Evolutionary conservation across 2,113 vertebrate species (phyloP), one percentile per base, ranked within the genome.

Genomic region (Gopherus evgoodei): DNA sequence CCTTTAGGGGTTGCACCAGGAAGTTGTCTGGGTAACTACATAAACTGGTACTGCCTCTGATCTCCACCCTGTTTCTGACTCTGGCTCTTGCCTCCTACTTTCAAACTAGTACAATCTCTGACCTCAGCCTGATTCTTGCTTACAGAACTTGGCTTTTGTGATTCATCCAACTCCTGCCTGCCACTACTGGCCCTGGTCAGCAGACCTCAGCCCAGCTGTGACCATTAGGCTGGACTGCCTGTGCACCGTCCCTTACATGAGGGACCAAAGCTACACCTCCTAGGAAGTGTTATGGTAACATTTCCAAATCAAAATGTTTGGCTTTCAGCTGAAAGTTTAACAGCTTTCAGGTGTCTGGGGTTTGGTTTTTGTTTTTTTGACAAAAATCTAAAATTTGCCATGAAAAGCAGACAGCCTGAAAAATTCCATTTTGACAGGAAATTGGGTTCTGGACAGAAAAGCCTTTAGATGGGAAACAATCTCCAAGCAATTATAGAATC

Each of bases 361-460:
- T 53, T 53, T 53, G 7, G 17, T 7, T 53, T 53, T 53, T 21
- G 2, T 21, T 59, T 49, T 96, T 96, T 90, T 93, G 95, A 97
- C 62, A 93, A 95, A 97, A 89, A 93, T 89, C 96, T 95, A 86
- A 94, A 94, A 94, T 95, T 91, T 49, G 88, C 62, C 84, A 31
- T 87, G 93, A 90, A 97, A 97, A 87, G 6, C 85, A 95, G 49
- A 82, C 85, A 65, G 49, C 94, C 76, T 78, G 93, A 86, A 96
- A 94, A 56, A 84, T 12, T 17, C 95, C 57, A 27, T 90, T 95
- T 93, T 96, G 47, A 95, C 88, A 86, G 88, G 92, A 97, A 95
- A 72, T 84, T 92, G 95, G 94, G 95, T 97, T 95, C 94, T 95
- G 85, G 81, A 92, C 56, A 93, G 95, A 95, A 87, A 97, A 95